Evolutionary conservation across 2,113 vertebrate species (phyloP).

Genomic region (Dromas ardeola): DNA sequence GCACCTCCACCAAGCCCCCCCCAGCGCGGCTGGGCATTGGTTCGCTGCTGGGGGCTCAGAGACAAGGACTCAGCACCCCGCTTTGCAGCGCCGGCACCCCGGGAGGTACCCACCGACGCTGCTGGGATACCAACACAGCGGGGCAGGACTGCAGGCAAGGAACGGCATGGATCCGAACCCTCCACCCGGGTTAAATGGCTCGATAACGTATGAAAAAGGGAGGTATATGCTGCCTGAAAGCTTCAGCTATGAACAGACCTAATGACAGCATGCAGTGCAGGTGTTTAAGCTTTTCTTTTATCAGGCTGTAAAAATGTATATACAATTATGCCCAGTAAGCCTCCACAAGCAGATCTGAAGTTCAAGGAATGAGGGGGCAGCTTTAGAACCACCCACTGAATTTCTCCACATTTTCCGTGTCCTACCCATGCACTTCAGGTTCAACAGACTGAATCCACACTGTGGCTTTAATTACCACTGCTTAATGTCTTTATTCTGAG

Average conservation of each 20-base stretch:
- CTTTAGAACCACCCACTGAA: constrained; percentile 37
- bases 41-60: not conserved
- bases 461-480: not conserved
- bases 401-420: not conserved
- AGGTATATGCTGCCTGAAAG: not conserved
- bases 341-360: constrained; percentile 32
- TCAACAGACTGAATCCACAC: not conserved
- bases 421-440: not conserved
- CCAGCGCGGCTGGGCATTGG: not conserved
- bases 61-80: not conserved
- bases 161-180: not conserved
- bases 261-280: constrained; percentile 4
- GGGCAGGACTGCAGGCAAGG: not conserved
- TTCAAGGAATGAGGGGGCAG: constrained; percentile 45
- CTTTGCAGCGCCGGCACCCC: not conserved
- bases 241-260: not conserved
- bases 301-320: constrained; percentile 52
- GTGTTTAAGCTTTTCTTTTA: constrained; percentile 34
- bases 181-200: not conserved
- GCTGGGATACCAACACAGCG: not conserved
- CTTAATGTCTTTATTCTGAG: not conserved
- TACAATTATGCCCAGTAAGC: constrained; percentile 36
- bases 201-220: not conserved
- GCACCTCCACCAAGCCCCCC: not conserved
- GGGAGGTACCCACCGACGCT: not conserved